Percentiles rank a stretch among this genome's conserved stretches.
Conservation (phyloP, 2,113 vertebrate species). For the Rhinoptilus africanus region DNA sequence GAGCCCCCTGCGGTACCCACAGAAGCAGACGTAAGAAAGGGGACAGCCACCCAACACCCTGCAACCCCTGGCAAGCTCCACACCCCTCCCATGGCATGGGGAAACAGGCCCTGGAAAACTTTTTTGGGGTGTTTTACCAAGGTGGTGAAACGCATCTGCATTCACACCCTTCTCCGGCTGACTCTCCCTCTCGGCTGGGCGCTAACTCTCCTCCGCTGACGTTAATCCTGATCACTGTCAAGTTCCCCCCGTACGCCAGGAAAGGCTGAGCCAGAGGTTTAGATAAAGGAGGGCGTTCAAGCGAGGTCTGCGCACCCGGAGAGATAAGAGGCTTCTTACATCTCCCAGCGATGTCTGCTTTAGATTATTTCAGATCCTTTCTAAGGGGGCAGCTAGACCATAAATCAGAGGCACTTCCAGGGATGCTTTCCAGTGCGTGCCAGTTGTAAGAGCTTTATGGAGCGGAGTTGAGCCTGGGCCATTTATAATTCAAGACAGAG, state of each 20-base stretch:
- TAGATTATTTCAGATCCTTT: conserved; percentile 45
- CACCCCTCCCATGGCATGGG: accelerated
- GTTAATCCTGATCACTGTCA: background rate
- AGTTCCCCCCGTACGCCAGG: background rate
- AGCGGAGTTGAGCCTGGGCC: background rate
- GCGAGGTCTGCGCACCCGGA: background rate
- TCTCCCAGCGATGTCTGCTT: conserved; percentile 21
- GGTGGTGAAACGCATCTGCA: background rate
- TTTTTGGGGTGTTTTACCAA: background rate
- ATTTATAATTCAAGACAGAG: conserved; percentile 46
- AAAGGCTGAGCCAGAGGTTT: background rate
- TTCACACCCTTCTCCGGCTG: background rate
- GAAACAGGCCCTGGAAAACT: background rate
- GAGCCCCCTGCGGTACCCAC: background rate
- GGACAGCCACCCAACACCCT: background rate
- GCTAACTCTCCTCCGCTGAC: background rate
- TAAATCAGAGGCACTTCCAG: conserved; percentile 51
- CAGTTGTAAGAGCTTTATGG: conserved; percentile 13
- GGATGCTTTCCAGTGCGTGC: conserved; percentile 3
- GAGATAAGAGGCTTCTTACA: conserved; percentile 29
- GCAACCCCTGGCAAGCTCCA: background rate
- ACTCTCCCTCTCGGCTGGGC: background rate
- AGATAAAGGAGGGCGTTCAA: background rate
- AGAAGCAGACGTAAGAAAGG: background rate
- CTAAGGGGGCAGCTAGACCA: conserved; percentile 1